Percentiles rank a stretch among this genome's conserved stretches.
These are phyloP conservation scores for Carpatolechia fugitivella DNA, from an alignment of 2,888 invertebrate species.

Conservation along the genomic window DNA sequence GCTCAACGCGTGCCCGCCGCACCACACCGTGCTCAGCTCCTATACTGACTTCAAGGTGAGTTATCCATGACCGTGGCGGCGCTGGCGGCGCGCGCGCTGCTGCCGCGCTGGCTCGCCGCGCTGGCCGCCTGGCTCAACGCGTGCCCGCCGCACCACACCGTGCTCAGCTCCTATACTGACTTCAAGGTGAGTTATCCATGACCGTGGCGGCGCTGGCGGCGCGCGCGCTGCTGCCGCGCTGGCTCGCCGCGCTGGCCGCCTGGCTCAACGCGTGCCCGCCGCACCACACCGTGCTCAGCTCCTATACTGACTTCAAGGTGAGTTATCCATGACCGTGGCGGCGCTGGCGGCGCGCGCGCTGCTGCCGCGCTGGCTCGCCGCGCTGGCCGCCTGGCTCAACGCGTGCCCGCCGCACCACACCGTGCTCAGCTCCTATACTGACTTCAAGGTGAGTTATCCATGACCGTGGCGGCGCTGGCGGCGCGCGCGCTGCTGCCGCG, in stretches of 20 bases:
- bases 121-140: constrained; percentile 94
- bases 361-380: constrained; percentile 95
- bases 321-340: too few relatives aligned
- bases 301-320: constrained; percentile 66
- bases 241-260: constrained; percentile 89
- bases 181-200: too few relatives aligned
- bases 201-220: constrained; percentile 90
- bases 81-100: constrained; percentile 92
- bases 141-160: constrained; percentile 92
- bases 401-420: constrained; percentile 94
- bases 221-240: constrained; percentile 95
- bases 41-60: constrained; percentile 68
- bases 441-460: too few relatives aligned
- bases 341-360: constrained; percentile 91
- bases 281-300: constrained; percentile 90
- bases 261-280: constrained; percentile 96
- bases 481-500: constrained; percentile 95
- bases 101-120: constrained; percentile 94
- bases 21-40: constrained; percentile 88
- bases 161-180: constrained; percentile 80
- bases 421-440: constrained; percentile 82
- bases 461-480: constrained; percentile 89
- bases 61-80: constrained; percentile 89
- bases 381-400: constrained; percentile 93
- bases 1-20: constrained; percentile 94